These are phyloP conservation scores for Centruroides sculpturatus DNA, from an alignment of 1,140 invertebrate genomes.

Conservation along the genomic window DNA sequence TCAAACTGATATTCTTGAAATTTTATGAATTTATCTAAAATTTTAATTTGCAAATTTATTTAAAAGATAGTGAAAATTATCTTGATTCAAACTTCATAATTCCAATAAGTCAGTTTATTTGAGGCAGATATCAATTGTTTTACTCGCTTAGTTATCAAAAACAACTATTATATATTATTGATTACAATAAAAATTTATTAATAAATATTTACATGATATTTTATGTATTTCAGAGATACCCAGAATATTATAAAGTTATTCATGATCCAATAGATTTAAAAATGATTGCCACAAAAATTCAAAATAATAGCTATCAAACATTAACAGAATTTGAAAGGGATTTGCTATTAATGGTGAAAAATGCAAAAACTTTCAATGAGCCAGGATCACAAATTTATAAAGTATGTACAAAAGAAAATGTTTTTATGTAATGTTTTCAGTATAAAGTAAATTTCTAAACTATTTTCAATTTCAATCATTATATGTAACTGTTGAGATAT, in stretches of 20 bases:
- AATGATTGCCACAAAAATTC: constrained; percentile 81
- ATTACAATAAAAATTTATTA: not conserved
- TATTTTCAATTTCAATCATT: too few species aligned
- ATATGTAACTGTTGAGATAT: too few species aligned
- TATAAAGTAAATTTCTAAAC: too few species aligned
- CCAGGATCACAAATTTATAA: constrained; percentile 93
- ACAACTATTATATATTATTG: not conserved
- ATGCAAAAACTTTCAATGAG: constrained; percentile 93
- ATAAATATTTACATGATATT: not conserved
- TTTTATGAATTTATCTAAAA: too few species aligned
- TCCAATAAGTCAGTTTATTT: too few species aligned
- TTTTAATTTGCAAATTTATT: too few species aligned
- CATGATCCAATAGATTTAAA: constrained; percentile 90
- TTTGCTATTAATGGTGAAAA: constrained; percentile 76
- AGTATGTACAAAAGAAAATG: constrained; percentile 18
- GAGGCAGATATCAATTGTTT: too few species aligned
- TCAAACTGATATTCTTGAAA: too few species aligned
- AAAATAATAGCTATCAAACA: constrained; percentile 56
- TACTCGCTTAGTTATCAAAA: too few species aligned
- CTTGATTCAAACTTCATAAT: too few species aligned
- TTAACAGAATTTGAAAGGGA: constrained; percentile 80
- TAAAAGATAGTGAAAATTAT: too few species aligned
- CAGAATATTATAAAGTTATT: constrained; percentile 93
- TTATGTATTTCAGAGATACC: constrained; percentile 41
- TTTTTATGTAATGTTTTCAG: too few species aligned